Conservation (phyloP, 2,888 invertebrate genomes). For the Drosophila picticornis region DNA sequence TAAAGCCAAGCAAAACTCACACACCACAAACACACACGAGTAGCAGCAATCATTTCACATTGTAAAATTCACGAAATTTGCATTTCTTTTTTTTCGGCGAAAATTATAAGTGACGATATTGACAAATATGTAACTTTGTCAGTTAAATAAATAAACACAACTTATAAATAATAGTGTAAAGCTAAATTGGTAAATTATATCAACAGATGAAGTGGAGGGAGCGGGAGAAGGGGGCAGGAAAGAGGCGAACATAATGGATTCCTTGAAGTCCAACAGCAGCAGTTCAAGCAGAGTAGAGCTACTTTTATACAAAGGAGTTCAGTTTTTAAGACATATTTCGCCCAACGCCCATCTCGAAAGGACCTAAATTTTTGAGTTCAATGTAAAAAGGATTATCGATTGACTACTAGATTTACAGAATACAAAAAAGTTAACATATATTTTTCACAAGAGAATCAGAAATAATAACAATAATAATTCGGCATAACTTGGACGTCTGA, state of each 20-base stretch:
- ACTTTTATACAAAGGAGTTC: not conserved
- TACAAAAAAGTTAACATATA: not conserved
- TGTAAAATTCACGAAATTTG: not conserved
- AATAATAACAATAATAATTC: too few relatives aligned
- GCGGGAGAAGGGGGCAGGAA: not conserved
- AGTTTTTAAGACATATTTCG: not conserved
- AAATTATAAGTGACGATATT: slow-evolving; percentile 26
- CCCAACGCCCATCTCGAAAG: not conserved
- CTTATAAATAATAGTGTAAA: not conserved
- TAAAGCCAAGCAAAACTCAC: not conserved
- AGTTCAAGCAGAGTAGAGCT: not conserved
- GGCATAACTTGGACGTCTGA: too few relatives aligned
- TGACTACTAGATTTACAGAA: not conserved
- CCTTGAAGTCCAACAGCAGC: not conserved
- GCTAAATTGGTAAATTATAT: not conserved
- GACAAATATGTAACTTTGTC: slow-evolving; percentile 7
- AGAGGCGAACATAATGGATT: not conserved
- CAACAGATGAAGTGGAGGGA: not conserved
- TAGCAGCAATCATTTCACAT: slow-evolving; percentile 1
- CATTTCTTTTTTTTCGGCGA: slow-evolving; percentile 13
- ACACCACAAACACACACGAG: not conserved
- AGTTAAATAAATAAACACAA: slow-evolving; percentile 20
- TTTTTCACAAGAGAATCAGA: too few relatives aligned
- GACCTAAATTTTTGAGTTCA: not conserved
- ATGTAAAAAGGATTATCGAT: not conserved